A percentile compares a stretch with the other conserved stretches of the same genome.
phyloP scores from a whole-genome alignment of 2,113 vertebrate genomes.

The Zapus hudsonius region DNA sequence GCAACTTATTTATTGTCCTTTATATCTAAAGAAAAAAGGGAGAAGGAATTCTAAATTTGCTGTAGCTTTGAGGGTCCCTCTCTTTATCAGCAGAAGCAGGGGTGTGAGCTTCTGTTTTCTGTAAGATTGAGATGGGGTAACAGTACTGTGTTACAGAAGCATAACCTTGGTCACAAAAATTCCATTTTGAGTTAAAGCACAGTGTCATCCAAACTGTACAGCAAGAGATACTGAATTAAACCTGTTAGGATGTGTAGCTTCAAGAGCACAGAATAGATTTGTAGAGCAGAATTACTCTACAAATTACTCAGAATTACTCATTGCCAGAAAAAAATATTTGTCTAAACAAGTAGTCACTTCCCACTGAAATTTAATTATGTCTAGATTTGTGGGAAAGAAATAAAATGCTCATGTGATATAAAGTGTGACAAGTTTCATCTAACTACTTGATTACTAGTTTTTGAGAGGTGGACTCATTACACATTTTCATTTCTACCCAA shows the following conservation, averaged over 20 bases:
- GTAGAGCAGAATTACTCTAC: constrained; percentile 54
- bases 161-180: constrained; percentile 58
- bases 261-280: constrained; percentile 64
- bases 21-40: neutral
- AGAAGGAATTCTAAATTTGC: constrained; percentile 46
- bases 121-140: constrained; percentile 10
- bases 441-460: constrained; percentile 66
- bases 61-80: neutral
- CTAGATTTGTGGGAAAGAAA: constrained; percentile 61
- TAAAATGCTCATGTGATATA: constrained; percentile 66
- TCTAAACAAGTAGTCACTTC: constrained; percentile 75
- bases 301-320: too few species aligned
- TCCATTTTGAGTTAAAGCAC: constrained; percentile 36
- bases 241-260: constrained; percentile 37
- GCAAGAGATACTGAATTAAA: constrained; percentile 63
- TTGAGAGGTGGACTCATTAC: constrained; percentile 50
- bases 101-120: constrained; percentile 38
- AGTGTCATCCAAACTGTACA: constrained; percentile 38
- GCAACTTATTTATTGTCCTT: constrained; percentile 22
- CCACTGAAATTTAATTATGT: constrained; percentile 68
- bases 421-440: constrained; percentile 73
- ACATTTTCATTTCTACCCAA: too few species aligned
- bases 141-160: constrained; percentile 57
- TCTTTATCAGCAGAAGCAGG: constrained; percentile 30
- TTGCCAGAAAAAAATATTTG: constrained; percentile 65